Base-by-base conservation (phyloP, 2,888 invertebrate species). In the Apomyelois bistriatella region DNA sequence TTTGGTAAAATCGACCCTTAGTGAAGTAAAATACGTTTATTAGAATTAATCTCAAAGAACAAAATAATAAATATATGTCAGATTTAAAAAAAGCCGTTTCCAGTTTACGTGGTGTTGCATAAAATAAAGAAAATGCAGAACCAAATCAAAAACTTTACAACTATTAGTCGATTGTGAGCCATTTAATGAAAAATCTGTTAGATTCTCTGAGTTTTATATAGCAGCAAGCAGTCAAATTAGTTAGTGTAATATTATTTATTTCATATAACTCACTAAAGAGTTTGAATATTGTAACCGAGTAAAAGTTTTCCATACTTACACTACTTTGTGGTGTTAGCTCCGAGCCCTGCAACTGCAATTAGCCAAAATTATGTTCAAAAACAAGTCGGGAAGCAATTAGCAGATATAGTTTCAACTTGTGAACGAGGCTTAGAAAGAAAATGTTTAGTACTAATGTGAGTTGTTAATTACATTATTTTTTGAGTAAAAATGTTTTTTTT, bases 331-430 rank as follows among this genome's bases (percentile, higher is more conserved):
- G 71, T 72, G 71, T 77, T 85, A 86, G 85, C 83, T 61, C 60
- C 48, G 61, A 61, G 82, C 87, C 86, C 74, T 79, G 72, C 78
- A 76, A 71, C 71, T 75, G 85, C 85, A 87, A 86, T 89, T 89
- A 88, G 85, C 85, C 78, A 74, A 85, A 88, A 87, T 87, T 83
- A 85, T 86, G 82, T 78, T 80, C 78, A 78, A 86, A 86, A 89
- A 88, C 87, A 86, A 86, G 80, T 85, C 85, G 72, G 61, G 74
- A 77, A 85, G 82, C 82, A 87, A 87, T 88, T 87, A 85, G 81
- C 82, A 83, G 84, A 82, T 85, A 85, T 83, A 81, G 79, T 82
- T 73, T 65, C 68, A 73, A 80, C 72, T 78, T 13, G 15, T 40
- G 16, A 10, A 32, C 8, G 1, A 22, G 22, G 5, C 22, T 22